phyloP scores from a whole-genome alignment of 1,140 invertebrate species.

The Charaxes varanes region DNA sequence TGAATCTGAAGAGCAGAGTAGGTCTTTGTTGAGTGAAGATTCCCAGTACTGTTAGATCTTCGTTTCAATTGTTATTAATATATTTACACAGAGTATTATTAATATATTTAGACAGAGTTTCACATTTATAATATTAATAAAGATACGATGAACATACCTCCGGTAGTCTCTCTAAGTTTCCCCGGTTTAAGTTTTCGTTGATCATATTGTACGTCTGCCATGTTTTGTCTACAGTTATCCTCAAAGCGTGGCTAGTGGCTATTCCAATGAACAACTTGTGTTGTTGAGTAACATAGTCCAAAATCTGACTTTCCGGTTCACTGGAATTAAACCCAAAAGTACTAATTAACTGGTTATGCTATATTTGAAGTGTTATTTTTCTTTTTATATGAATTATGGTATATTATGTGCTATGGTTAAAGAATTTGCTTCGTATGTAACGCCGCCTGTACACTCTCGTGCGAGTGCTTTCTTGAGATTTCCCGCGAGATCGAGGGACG shows the following conservation, averaged over 20 bases:
- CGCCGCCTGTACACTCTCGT: too few species aligned
- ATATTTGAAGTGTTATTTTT: not conserved
- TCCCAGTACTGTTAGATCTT: too few species aligned
- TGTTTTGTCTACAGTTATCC: slow-evolving; percentile 81
- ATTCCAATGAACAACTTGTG: slow-evolving; percentile 91
- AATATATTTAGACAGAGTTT: not conserved
- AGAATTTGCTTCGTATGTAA: too few species aligned
- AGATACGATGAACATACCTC: slow-evolving; percentile 76
- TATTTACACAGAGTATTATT: too few species aligned
- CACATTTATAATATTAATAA: not conserved
- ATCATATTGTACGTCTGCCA: slow-evolving; percentile 88
- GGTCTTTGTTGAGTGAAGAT: too few species aligned
- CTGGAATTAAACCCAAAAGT: slow-evolving; percentile 58
- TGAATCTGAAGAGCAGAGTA: slow-evolving; percentile 88
- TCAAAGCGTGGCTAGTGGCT: slow-evolving; percentile 85
- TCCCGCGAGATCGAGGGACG: too few species aligned
- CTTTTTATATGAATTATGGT: too few species aligned
- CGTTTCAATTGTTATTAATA: too few species aligned
- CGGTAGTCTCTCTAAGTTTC: slow-evolving; percentile 84
- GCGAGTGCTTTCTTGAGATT: too few species aligned
- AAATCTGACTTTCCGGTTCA: slow-evolving; percentile 88
- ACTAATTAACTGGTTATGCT: not conserved
- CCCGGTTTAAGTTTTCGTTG: slow-evolving; percentile 82
- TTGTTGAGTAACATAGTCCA: slow-evolving; percentile 95
- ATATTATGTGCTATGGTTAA: too few species aligned